Base-by-base conservation (phyloP, 1,140 invertebrate genomes). In the Babylonia areolata region DNA sequence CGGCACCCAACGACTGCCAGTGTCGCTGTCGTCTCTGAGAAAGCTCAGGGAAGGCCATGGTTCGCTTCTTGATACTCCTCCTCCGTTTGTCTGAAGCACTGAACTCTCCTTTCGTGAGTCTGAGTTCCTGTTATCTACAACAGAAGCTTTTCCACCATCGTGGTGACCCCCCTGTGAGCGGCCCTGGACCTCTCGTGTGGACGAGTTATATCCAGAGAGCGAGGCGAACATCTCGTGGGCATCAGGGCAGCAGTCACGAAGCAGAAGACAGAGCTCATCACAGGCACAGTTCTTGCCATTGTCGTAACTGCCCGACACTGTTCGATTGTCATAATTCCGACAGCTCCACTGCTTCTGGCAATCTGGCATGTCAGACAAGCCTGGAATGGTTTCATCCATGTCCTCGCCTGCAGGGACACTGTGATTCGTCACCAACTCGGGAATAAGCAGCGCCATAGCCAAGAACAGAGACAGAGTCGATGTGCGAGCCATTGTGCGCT, bases 171-270 rank as follows among this genome's bases (percentile, higher is more conserved):
- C 17, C 28, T 64, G 1, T 64, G 58, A 64, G 58, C 5, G 58
- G 23, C 2, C 28, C 28, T 23, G 12, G 58, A 12, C 20, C 20
- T 64, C 58, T n/a, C n/a, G n/a, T 1, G 28, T 64, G 58, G 17
- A 12, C 12, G 28, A n/a, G 28, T 23, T 23, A 23, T 64, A 23
- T 64, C 1, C 58, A 64, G 58, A n/a, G 28, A n/a, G 6, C 5
- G 12, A 23, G 58, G 58, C 15, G 58, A 23, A 64, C 15, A 37
- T 17, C 1, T 46, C 20, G 40, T 17, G 15, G 42, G 80, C 51
- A 58, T 81, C 80, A 37, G 80, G 80, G 31, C 80, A 81, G 51
- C 80, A 81, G 42, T 81, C 80, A 6, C n/a, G 17, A 20, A 81
- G 51, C 28, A 81, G 51, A n/a, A 35, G n/a, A 58, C 80, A 81